Base-by-base conservation (phyloP, 2,113 vertebrate species). In the Corythaixoides concolor region DNA sequence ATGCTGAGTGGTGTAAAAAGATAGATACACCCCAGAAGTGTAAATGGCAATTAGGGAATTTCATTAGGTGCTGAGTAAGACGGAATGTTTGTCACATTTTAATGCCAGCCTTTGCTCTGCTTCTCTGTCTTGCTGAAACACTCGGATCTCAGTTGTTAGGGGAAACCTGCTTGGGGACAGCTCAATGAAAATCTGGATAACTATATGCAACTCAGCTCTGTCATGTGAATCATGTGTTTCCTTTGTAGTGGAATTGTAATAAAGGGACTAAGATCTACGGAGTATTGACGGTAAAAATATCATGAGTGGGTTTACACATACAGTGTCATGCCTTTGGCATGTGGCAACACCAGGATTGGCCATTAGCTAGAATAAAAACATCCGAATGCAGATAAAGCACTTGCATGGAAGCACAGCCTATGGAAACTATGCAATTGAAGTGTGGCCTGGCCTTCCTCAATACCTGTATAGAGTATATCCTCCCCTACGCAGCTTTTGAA, bases 1-100 rank as follows among this genome's bases (percentile, higher is more conserved):
- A 79, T 2, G 1, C 19, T 91, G 73, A 93, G 60, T 53, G 10
- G 55, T 39, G 58, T 76, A 89, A 91, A 95, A 87, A 53, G 37
- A 88, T 76, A 85, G 84, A 79, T 95, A 79, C 89, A 85, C 78
- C 63, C 85, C 81, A 76, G 50, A 91, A 89, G 58, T 69, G 59
- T 97, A 96, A 95, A 96, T 76, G 95, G 63, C 78, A 96, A 95
- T 97, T 97, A 96, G 59, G 32, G 52, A 69, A 85, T 96, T 93
- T 95, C 94, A 67, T 94, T 91, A 97, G 55, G 15, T 76, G 89
- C 90, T 97, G 92, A 93, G 69, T 91, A 96, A 92, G 80, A 87
- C 1, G 8, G 80, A 82, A 41, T 43, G 81, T 70, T 67, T 93
- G 75, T 88, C 53, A 83, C 45, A 49, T n/a, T 87, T 81, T 78